These are phyloP conservation scores for Cottus gobio DNA, from an alignment of 2,113 vertebrate genomes.

Conservation along the genomic window DNA sequence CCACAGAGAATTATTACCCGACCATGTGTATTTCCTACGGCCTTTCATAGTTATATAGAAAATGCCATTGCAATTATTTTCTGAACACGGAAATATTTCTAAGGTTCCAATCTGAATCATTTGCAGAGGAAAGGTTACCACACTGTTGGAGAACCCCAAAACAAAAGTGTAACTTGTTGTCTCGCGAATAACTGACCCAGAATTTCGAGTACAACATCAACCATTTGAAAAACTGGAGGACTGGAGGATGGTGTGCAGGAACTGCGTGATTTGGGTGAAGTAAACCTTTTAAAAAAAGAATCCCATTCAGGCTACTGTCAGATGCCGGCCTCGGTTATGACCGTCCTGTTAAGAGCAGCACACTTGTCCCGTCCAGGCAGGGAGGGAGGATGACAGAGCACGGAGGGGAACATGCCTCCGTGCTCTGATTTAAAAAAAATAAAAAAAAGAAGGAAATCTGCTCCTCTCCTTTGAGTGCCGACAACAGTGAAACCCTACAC, in stretches of 20 bases:
- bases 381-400: slow-evolving; percentile 26
- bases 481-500: slow-evolving; percentile 67
- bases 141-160: not conserved
- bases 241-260: too few relatives aligned
- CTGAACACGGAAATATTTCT: not conserved
- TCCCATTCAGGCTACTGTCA: too few relatives aligned
- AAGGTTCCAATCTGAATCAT: not conserved
- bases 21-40: too few relatives aligned
- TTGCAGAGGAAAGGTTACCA: not conserved
- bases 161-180: not conserved
- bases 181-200: not conserved
- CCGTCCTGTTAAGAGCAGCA: too few relatives aligned
- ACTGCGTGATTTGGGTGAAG: too few relatives aligned
- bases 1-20: too few relatives aligned
- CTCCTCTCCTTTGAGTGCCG: slow-evolving; percentile 45
- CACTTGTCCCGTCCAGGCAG: too few relatives aligned
- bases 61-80: too few relatives aligned
- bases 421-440: slow-evolving; percentile 50
- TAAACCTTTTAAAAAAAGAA: too few relatives aligned
- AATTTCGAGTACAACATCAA: not conserved
- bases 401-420: slow-evolving; percentile 37
- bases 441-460: slow-evolving; percentile 10
- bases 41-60: too few relatives aligned
- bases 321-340: too few relatives aligned
- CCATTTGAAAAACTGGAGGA: too few relatives aligned